These are phyloP conservation scores for Corella eumyota DNA, from an alignment of 23 tunicate genomes.

Conservation along the genomic window DNA sequence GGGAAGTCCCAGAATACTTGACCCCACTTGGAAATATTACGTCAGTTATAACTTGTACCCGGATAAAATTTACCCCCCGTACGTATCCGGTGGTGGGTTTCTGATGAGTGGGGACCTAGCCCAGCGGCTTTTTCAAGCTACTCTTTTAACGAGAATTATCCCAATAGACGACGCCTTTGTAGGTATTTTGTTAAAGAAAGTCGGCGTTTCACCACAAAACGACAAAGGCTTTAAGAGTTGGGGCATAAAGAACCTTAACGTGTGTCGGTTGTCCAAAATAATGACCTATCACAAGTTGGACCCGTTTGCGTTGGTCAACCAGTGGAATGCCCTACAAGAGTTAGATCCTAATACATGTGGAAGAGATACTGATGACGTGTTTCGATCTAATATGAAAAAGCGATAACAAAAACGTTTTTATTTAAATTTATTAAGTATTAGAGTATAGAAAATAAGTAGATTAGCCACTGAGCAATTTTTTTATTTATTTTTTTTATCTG, in stretches of 20 bases:
- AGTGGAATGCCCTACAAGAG: constrained; percentile 30
- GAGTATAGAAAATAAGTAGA: too few species aligned
- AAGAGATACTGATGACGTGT: constrained; percentile 25
- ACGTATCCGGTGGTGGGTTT: constrained; percentile 91
- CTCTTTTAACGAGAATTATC: constrained; percentile 36
- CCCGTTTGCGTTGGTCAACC: constrained; percentile 12
- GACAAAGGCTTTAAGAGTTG: constrained; percentile 67
- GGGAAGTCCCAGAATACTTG: constrained; percentile 53
- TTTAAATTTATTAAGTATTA: too few species aligned
- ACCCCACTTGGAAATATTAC: constrained; percentile 79
- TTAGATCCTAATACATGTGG: constrained; percentile 16
- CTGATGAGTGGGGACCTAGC: constrained; percentile 56
- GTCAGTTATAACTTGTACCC: constrained; percentile 64
- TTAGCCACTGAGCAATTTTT: too few species aligned
- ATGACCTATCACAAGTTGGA: constrained; percentile 56
- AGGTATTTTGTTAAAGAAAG: constrained; percentile 46
- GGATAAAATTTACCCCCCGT: constrained; percentile 74
- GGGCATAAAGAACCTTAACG: constrained; percentile 44
- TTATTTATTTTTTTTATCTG: too few species aligned
- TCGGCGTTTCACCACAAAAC: constrained; percentile 40
- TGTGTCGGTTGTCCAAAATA: constrained; percentile 45
- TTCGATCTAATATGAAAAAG: neutral
- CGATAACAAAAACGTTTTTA: neutral
- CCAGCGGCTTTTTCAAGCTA: constrained; percentile 38
- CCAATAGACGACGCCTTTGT: constrained; percentile 92